Base-by-base conservation (phyloP, 2,797 vertebrate species). In the Mus minutoides region DNA sequence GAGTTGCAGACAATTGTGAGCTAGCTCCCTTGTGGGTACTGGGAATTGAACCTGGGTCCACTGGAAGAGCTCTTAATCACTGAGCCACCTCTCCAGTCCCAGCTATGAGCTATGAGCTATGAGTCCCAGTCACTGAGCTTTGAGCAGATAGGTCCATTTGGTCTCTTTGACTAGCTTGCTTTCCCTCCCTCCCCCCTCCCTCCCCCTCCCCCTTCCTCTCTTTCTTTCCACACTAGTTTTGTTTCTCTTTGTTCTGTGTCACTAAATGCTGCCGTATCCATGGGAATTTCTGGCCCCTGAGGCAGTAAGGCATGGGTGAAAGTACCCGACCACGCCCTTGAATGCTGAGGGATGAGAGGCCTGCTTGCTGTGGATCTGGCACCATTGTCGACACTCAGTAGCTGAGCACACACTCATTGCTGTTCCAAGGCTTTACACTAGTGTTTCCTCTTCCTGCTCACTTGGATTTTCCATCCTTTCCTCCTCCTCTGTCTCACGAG, bases 221-320 rank as follows among this genome's bases (percentile, higher is more conserved):
- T 43, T 40, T 71, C 49, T 78, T 46, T 54, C 9, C 49, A 49
- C 34, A 69, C 8, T 43, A 60, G 11, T 87, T 93, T 77, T 31
- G n/a, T 93, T 93, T 96, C 54, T 96, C 24, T 93, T 34, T 92
- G 67, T 90, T 92, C 76, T 37, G 0, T 37, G 0, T 95, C 37
- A 79, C 82, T 75, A 64, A 10, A 24, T 40, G 67, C 56, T 94
- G 5, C 58, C 91, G 54, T 71, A 56, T 90, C 49, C 58, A 83
- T 31, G 5, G 43, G 71, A 79, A n/a, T 79, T 71, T 34, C 87
- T 73, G 82, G 26, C 11, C 54, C 34, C 26, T 8, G 77, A 22
- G 54, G 26, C 34, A 49, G 69, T 95, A 76, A 92, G 79, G 29
- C 76, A 60, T n/a, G 46, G 21, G 34, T 92, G 56, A 29, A 17